Evolutionary conservation across 2,888 invertebrate species (phyloP), one percentile per base, ranked within the genome.

Genomic region (Colletes collaris): DNA sequence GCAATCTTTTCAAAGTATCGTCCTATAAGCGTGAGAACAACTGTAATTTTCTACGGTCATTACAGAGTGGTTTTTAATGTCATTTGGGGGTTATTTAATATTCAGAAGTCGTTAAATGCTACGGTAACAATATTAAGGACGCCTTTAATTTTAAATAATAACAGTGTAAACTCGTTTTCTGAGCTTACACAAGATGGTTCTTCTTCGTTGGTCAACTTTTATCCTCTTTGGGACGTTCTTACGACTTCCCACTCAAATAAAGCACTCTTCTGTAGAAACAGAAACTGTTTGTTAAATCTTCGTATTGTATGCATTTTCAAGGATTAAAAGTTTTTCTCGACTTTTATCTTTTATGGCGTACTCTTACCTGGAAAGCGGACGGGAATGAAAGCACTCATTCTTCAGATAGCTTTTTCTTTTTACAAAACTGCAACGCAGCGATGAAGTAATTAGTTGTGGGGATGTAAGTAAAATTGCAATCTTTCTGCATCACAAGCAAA

Each of bases 151-250:
- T 77, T 81, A 81, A 78, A 81, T 81, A 72, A 81, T 74, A 69
- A 78, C 62, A 56, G 40, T 56, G 50, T 35, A 44, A 53, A 69
- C 59, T 69, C 56, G 49, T 13, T 16, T 37, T n/a, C 65, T 52
- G 27, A 7, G 27, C 59, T 72, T 59, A 44, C 46, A 50, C 37
- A 68, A 66, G 56, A 59, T 63, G 59, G 46, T 65, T 46, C n/a
- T 52, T 68, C 56, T 13, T 75, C 55, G 64, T 52, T 27, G 78
- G 75, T 77, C 66, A 75, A 77, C 56, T 65, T 75, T 75, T 71
- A 82, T 81, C 71, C 68, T 77, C 77, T 82, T 82, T 75, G 46
- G 60, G 44, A 64, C 53, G 49, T 74, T 50, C 59, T 52, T 68
- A 35, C 73, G 55, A 64, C 60, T 68, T 65, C 68, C 49, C 70